phyloP scores from a whole-genome alignment of 2,888 invertebrate species.

The Miltochrista miniata region DNA sequence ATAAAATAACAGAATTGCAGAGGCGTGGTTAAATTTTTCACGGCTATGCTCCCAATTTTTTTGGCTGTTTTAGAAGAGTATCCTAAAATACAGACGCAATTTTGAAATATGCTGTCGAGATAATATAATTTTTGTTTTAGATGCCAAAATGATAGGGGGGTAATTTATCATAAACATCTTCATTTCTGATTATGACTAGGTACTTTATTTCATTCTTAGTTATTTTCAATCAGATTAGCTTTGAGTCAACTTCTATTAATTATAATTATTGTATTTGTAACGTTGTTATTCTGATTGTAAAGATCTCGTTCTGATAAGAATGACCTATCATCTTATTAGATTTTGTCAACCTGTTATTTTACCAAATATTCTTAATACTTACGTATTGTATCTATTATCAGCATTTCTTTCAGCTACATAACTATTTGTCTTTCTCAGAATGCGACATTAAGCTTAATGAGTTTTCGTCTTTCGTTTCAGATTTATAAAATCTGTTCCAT shows the following conservation, averaged over 20 bases:
- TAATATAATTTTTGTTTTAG: background rate
- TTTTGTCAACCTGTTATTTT: too few species aligned
- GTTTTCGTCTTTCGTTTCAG: conserved; percentile 1
- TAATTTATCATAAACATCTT: background rate
- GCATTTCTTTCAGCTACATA: too few species aligned
- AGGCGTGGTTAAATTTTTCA: conserved; percentile 31
- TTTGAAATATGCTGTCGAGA: background rate
- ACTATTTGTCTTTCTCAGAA: background rate
- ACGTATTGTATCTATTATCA: too few species aligned
- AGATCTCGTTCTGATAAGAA: too few species aligned
- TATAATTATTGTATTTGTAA: too few species aligned
- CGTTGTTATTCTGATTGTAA: background rate
- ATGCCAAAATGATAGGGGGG: background rate
- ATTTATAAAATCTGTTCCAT: conserved; percentile 10
- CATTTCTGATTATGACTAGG: too few species aligned
- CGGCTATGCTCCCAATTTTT: conserved; percentile 8
- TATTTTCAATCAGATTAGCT: too few species aligned
- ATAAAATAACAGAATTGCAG: conserved; percentile 27
- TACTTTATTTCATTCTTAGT: too few species aligned
- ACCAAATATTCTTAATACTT: too few species aligned
- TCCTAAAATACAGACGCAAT: too few species aligned
- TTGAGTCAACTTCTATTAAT: too few species aligned
- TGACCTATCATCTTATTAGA: background rate
- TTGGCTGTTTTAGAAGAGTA: too few species aligned
- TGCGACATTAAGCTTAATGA: background rate